Conservation (phyloP, 2,113 vertebrate genomes). For the Lonchura striata region DNA sequence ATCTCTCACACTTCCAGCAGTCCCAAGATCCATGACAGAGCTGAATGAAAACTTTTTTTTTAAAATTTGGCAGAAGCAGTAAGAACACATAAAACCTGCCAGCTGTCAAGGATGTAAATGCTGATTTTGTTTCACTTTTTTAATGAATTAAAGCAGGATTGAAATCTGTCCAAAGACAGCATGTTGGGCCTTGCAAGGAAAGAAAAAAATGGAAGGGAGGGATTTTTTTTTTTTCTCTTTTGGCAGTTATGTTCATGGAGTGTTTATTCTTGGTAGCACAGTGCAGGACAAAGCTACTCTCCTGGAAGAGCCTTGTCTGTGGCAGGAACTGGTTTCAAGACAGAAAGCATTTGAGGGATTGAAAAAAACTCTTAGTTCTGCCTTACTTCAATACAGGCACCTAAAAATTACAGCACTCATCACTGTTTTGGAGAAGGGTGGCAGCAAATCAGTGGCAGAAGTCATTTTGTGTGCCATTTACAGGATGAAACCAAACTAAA, state of each 20-base stretch:
- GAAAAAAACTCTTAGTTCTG: background rate
- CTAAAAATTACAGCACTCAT: background rate
- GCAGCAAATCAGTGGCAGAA: background rate
- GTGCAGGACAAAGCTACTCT: conserved; percentile 10
- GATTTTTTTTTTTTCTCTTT: conserved; percentile 73
- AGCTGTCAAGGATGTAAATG: conserved; percentile 86
- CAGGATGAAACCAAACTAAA: background rate
- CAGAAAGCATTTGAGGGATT: background rate
- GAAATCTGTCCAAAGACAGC: conserved; percentile 88
- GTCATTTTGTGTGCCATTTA: background rate
- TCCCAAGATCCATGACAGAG: conserved; percentile 77
- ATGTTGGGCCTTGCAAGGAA: conserved; percentile 85
- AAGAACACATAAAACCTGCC: conserved; percentile 81
- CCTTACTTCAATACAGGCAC: background rate
- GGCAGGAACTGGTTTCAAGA: background rate
- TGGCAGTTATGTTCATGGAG: conserved; percentile 71
- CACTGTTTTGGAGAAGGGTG: background rate
- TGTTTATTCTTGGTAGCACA: conserved; percentile 71
- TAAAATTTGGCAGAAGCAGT: conserved; percentile 71
- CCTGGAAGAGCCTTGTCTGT: background rate
- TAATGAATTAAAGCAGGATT: conserved; percentile 84
- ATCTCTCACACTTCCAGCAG: conserved; percentile 67
- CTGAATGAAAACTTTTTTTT: conserved; percentile 74
- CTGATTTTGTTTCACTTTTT: conserved; percentile 87
- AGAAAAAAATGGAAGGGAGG: conserved; percentile 75